Percentiles rank a stretch among this genome's conserved stretches.
phyloP scores from a whole-genome alignment of 2,113 vertebrate species.

The Colius striatus region DNA sequence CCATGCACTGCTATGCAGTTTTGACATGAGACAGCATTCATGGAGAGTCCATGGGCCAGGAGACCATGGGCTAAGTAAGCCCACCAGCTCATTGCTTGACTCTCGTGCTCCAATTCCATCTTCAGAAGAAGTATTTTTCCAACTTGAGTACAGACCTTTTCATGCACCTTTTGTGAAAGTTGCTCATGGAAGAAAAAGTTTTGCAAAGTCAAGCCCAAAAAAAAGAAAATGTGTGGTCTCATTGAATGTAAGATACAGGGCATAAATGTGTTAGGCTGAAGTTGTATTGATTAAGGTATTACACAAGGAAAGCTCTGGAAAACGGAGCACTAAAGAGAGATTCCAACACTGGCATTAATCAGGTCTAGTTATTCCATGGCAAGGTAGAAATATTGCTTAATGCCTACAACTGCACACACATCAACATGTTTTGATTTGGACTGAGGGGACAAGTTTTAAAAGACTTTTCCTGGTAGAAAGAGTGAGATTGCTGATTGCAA shows the following conservation, averaged over 20 bases:
- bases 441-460: rapidly evolving
- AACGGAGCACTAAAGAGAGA: background rate
- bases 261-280: background rate
- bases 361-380: background rate
- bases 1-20: background rate
- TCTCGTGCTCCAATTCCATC: background rate
- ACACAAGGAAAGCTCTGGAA: background rate
- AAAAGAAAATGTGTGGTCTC: background rate
- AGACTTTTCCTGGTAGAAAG: background rate
- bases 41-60: background rate
- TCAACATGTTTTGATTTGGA: background rate
- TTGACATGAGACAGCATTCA: background rate
- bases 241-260: background rate
- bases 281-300: background rate
- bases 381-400: background rate
- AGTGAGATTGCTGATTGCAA: background rate
- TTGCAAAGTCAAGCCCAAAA: background rate
- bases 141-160: background rate
- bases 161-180: background rate
- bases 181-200: background rate
- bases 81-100: constrained; percentile 4
- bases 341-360: background rate
- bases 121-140: background rate
- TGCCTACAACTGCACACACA: background rate
- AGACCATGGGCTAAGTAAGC: background rate